phyloP scores from a whole-genome alignment of 2,888 invertebrate species.

The Steromphala cineraria region DNA sequence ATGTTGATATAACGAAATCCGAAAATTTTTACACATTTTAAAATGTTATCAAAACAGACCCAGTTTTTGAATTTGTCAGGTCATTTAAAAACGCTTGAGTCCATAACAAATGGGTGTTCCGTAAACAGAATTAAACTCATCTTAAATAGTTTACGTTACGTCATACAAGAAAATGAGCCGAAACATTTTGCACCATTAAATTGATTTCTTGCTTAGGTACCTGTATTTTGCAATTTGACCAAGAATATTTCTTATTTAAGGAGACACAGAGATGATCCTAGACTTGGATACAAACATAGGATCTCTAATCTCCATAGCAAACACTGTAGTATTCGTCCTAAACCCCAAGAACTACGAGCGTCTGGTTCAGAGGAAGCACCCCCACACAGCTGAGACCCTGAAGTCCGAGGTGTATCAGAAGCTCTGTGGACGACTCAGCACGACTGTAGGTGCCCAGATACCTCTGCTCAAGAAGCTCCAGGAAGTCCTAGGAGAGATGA shows the following conservation, averaged over 20 bases:
- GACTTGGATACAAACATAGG: slow-evolving; percentile 66
- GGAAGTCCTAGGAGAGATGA: slow-evolving; percentile 45
- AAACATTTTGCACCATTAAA: not conserved
- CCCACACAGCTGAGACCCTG: slow-evolving; percentile 56
- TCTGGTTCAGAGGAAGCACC: slow-evolving; percentile 61
- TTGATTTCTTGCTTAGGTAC: no score
- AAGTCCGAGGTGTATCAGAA: slow-evolving; percentile 51
- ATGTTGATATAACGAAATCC: not conserved
- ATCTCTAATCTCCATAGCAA: slow-evolving; percentile 64
- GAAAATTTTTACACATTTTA: not conserved
- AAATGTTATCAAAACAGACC: no score
- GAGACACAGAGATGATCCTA: slow-evolving; percentile 57
- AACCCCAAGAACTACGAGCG: slow-evolving; percentile 72
- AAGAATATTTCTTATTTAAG: not conserved
- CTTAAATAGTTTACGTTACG: no score
- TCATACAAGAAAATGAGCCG: not conserved
- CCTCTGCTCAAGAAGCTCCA: slow-evolving; percentile 48
- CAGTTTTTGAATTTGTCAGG: no score
- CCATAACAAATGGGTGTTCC: no score
- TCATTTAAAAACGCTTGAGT: no score
- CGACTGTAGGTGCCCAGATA: slow-evolving; percentile 47
- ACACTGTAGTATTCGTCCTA: slow-evolving; percentile 68
- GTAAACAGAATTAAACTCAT: no score
- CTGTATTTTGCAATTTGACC: no score
- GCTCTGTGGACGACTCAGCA: slow-evolving; percentile 42